These are phyloP conservation scores for Trissolcus japonicus DNA, from an alignment of 2,888 invertebrate genomes.

Conservation along the genomic window DNA sequence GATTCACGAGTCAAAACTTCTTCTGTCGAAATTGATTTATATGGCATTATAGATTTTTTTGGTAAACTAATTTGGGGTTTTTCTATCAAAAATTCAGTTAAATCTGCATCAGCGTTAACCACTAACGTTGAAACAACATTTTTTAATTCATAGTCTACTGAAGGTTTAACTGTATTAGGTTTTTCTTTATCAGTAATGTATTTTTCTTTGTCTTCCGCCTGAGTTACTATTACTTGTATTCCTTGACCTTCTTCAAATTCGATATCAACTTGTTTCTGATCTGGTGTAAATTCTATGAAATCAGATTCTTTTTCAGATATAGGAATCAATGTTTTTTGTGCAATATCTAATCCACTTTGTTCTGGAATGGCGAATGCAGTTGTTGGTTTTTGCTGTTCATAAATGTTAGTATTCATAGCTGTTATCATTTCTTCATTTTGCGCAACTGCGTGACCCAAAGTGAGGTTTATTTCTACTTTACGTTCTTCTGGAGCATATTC, in stretches of 20 bases:
- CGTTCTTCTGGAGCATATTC: slow-evolving; percentile 63
- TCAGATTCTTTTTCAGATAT: slow-evolving; percentile 78
- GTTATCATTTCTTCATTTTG: slow-evolving; percentile 69
- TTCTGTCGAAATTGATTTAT: slow-evolving; percentile 67
- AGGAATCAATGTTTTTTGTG: slow-evolving; percentile 76
- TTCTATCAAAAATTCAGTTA: slow-evolving; percentile 61
- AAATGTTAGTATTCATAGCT: slow-evolving; percentile 63
- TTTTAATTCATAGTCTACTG: slow-evolving; percentile 66
- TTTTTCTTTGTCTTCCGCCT: slow-evolving; percentile 73
- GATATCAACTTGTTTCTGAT: slow-evolving; percentile 78
- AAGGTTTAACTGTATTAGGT: slow-evolving; percentile 65
- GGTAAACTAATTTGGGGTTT: slow-evolving; percentile 61
- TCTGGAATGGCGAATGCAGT: slow-evolving; percentile 66
- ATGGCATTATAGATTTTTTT: slow-evolving; percentile 65
- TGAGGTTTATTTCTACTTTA: slow-evolving; percentile 63
- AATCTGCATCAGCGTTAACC: slow-evolving; percentile 64
- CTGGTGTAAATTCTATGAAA: slow-evolving; percentile 76
- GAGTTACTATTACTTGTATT: slow-evolving; percentile 78
- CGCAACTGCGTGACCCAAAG: slow-evolving; percentile 69
- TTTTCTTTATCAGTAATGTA: slow-evolving; percentile 59
- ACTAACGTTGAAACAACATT: slow-evolving; percentile 66
- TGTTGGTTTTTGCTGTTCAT: slow-evolving; percentile 72
- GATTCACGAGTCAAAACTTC: slow-evolving; percentile 69
- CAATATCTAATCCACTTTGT: slow-evolving; percentile 76
- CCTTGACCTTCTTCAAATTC: slow-evolving; percentile 79